Percentiles rank a stretch among this genome's conserved stretches.
phyloP scores from a whole-genome alignment of 2,113 vertebrate genomes.

The Tachysurus fulvidraco region DNA sequence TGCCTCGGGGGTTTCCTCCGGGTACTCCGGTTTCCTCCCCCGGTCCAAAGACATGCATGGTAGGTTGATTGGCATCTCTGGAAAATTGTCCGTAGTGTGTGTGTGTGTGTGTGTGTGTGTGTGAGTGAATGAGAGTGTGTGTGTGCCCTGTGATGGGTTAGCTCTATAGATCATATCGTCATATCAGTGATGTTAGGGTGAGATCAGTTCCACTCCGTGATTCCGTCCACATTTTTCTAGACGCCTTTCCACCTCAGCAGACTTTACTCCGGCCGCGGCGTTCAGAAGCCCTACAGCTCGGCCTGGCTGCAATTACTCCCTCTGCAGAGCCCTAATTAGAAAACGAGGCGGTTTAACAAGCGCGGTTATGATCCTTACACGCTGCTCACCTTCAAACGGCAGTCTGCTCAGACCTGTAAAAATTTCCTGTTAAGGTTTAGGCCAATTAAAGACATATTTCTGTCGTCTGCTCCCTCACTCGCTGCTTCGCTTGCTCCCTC shows the following conservation, averaged over 20 bases:
- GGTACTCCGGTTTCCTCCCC: too few relatives aligned
- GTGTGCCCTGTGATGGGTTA: too few relatives aligned
- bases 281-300: neutral
- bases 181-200: neutral
- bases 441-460: conserved; percentile 11
- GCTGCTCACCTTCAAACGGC: neutral
- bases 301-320: conserved; percentile 24
- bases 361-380: conserved; percentile 4
- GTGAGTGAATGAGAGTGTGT: too few relatives aligned
- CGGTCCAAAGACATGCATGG: too few relatives aligned
- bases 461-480: neutral
- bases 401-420: conserved; percentile 16
- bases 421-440: conserved; percentile 3
- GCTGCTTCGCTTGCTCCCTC: neutral
- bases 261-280: neutral
- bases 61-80: too few relatives aligned
- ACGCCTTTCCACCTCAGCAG: neutral
- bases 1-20: too few relatives aligned
- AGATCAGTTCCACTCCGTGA: neutral
- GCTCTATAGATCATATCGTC: neutral
- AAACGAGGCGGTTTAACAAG: conserved; percentile 3
- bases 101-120: too few relatives aligned
- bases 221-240: neutral
- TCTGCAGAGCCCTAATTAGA: conserved; percentile 7
- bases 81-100: too few relatives aligned